phyloP scores from a whole-genome alignment of 2,797 vertebrate genomes.

The Trachurus trachurus region DNA sequence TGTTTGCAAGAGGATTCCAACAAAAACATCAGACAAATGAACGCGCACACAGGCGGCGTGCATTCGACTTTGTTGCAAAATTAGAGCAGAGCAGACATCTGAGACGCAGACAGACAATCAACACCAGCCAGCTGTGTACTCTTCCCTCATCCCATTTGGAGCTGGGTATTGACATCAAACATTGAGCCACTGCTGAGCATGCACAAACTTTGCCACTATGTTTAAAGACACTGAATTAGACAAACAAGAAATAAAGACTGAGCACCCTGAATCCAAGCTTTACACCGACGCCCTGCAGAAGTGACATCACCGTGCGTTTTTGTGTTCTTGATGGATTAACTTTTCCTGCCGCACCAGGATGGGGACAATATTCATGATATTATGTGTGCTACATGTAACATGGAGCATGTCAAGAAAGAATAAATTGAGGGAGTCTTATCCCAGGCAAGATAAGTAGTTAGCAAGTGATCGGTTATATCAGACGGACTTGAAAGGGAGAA shows the following conservation, averaged over 20 bases:
- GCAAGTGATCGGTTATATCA: constrained; percentile 4
- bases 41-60: constrained; percentile 11
- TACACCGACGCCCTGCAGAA: constrained; percentile 28
- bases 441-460: constrained; percentile 14
- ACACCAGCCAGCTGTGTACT: constrained; percentile 61
- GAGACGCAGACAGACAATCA: constrained; percentile 50
- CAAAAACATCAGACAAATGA: constrained; percentile 24
- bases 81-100: constrained; percentile 45
- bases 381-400: constrained; percentile 27
- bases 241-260: constrained; percentile 64
- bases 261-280: constrained; percentile 2
- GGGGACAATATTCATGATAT: constrained; percentile 21
- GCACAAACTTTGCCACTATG: constrained; percentile 61
- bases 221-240: constrained; percentile 63
- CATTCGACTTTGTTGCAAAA: constrained; percentile 50
- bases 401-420: constrained; percentile 7
- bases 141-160: constrained; percentile 52
- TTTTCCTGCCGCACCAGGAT: constrained; percentile 37
- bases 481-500: constrained; percentile 20
- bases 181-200: constrained; percentile 63
- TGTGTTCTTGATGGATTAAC: constrained; percentile 66
- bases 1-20: constrained; percentile 19
- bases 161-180: constrained; percentile 78
- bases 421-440: constrained; percentile 27
- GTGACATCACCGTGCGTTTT: constrained; percentile 73